Conservation (phyloP, 1,140 invertebrate species). For the Hirudo medicinalis region DNA sequence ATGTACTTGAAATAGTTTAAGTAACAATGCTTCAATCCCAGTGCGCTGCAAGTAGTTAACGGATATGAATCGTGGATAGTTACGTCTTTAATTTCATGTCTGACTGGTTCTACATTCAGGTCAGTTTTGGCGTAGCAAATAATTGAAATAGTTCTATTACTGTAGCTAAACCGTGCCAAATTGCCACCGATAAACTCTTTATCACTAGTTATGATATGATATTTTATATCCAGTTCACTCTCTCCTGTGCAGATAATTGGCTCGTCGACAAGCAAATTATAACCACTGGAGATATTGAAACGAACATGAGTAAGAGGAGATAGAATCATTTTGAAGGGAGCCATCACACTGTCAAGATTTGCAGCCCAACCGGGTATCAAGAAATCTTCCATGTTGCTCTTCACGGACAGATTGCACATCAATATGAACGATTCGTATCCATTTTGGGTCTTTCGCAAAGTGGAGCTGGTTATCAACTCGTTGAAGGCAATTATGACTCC, state of each 20-base stretch:
- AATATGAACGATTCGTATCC: no score
- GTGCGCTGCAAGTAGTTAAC: background rate
- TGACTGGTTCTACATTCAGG: slow-evolving; percentile 1
- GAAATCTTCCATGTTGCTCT: background rate
- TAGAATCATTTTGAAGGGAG: background rate
- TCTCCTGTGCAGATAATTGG: background rate
- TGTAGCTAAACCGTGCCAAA: background rate
- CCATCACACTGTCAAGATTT: background rate
- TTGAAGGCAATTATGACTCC: background rate
- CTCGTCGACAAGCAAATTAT: slow-evolving; percentile 4
- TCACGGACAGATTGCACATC: no score
- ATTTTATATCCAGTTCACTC: background rate
- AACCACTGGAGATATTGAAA: background rate
- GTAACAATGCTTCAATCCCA: background rate
- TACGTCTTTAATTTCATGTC: background rate
- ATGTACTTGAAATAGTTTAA: background rate
- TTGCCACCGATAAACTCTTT: background rate
- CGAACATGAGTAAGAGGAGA: background rate
- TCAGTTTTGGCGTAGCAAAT: background rate
- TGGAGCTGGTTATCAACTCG: background rate
- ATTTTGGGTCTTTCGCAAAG: background rate
- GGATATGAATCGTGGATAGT: background rate
- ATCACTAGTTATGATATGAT: background rate
- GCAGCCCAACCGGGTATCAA: background rate
- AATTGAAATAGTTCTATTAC: background rate